Percentiles rank a stretch among this genome's conserved stretches.
These are phyloP conservation scores for Drosophila athabasca DNA, from an alignment of 1,140 invertebrate genomes.

Conservation along the genomic window DNA sequence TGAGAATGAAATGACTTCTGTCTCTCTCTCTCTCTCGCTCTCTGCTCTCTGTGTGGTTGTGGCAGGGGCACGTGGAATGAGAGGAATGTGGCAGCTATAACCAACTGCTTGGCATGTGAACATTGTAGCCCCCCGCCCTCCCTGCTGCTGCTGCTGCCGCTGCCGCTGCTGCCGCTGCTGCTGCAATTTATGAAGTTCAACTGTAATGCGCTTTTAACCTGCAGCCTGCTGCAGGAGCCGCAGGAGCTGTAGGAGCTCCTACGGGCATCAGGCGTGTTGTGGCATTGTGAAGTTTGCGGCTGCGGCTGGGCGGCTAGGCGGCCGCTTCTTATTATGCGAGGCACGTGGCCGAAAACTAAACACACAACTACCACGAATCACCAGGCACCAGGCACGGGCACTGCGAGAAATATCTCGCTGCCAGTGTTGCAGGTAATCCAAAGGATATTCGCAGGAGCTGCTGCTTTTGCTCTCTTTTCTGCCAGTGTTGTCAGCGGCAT, in stretches of 20 bases:
- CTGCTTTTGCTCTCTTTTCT: not conserved
- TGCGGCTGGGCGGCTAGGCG: constrained; percentile 31
- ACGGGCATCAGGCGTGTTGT: constrained; percentile 28
- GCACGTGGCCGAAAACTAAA: constrained; percentile 72
- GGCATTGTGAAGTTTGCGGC: constrained; percentile 44
- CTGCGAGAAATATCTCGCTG: constrained; percentile 8
- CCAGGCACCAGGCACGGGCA: constrained; percentile 23
- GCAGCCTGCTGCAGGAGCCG: constrained; percentile 42
- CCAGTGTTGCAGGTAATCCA: not conserved
- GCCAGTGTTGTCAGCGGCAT: constrained; percentile 24
- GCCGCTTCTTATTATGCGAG: constrained; percentile 65
- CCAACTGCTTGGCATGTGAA: constrained; percentile 69
- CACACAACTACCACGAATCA: constrained; percentile 57
- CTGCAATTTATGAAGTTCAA: constrained; percentile 77
- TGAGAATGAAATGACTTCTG: constrained; percentile 19
- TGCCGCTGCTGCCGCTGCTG: constrained; percentile 18
- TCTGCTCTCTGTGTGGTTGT: not conserved
- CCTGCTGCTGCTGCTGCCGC: not conserved
- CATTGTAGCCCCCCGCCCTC: constrained; percentile 43
- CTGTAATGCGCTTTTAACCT: constrained; percentile 80
- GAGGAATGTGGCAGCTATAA: constrained; percentile 26
- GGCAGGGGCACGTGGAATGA: not conserved
- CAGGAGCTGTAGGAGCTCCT: constrained; percentile 17
- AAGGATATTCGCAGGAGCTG: too few species aligned
- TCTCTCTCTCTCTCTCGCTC: not conserved